Conservation (phyloP, 2,797 vertebrate genomes). For the Synanceia verrucosa region DNA sequence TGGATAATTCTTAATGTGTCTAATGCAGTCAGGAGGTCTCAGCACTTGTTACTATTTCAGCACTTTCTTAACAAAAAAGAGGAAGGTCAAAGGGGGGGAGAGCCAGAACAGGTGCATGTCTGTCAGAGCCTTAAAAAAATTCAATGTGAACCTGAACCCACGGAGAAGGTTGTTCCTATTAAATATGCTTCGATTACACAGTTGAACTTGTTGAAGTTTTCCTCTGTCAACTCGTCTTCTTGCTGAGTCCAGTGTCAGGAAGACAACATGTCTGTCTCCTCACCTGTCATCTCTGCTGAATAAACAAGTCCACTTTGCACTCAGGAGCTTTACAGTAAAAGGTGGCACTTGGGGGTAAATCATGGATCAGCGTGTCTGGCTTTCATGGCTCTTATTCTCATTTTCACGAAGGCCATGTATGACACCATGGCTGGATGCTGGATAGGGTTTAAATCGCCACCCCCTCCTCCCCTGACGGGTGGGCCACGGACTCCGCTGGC, state of each 20-base stretch:
- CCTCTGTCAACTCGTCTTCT: slow-evolving; percentile 15
- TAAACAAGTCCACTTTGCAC: slow-evolving; percentile 57
- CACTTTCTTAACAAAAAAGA: slow-evolving; percentile 36
- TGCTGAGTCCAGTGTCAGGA: not conserved
- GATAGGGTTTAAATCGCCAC: slow-evolving; percentile 55
- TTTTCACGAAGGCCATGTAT: slow-evolving; percentile 58
- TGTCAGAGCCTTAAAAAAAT: slow-evolving; percentile 37
- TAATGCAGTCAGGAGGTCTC: slow-evolving; percentile 64
- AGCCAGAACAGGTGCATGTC: slow-evolving; percentile 44
- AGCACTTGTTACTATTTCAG: slow-evolving; percentile 71
- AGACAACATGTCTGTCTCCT: slow-evolving; percentile 2
- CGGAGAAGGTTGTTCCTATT: slow-evolving; percentile 59
- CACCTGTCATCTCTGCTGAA: slow-evolving; percentile 16
- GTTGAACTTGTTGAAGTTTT: slow-evolving; percentile 42
- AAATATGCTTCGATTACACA: slow-evolving; percentile 52
- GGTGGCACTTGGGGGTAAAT: slow-evolving; percentile 50
- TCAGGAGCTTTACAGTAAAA: slow-evolving; percentile 45
- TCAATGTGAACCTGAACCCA: slow-evolving; percentile 49
- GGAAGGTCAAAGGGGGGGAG: slow-evolving; percentile 37
- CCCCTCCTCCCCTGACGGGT: slow-evolving; percentile 14
- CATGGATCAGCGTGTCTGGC: slow-evolving; percentile 40
- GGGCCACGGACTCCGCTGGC: slow-evolving; percentile 45
- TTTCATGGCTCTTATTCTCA: slow-evolving; percentile 41
- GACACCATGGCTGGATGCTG: slow-evolving; percentile 35
- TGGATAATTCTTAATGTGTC: slow-evolving; percentile 65